Evolutionary conservation across 2,797 vertebrate genomes (phyloP).

Genomic region (Bufotes viridis): DNA sequence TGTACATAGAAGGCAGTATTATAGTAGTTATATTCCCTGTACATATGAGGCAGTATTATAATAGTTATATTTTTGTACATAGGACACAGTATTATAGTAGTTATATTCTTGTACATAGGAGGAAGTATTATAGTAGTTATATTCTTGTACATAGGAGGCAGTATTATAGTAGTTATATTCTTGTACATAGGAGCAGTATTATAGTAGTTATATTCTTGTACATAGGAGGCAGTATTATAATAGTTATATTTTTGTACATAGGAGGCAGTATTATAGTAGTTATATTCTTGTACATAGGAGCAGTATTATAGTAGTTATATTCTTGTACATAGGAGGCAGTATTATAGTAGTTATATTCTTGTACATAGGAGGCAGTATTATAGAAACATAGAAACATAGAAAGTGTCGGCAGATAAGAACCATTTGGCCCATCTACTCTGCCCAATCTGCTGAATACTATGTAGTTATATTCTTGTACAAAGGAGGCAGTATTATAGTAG

Average conservation of each 20-base stretch:
- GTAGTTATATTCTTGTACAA: neutral
- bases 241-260: constrained; percentile 2
- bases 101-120: neutral
- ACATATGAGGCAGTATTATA: neutral
- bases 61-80: neutral
- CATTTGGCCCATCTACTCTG: no score
- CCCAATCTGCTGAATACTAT: no score
- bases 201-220: neutral
- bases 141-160: neutral
- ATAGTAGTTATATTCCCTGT: constrained; percentile 1
- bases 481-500: neutral
- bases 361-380: neutral
- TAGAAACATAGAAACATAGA: no score
- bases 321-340: neutral
- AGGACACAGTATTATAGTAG: neutral
- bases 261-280: neutral
- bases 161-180: constrained; percentile 12
- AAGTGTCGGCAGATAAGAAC: no score
- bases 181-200: constrained; percentile 10
- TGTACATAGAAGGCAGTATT: neutral
- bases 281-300: neutral
- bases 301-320: constrained; percentile 9
- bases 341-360: constrained; percentile 7
- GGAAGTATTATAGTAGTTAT: constrained; percentile 1
- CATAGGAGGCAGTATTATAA: neutral